phyloP scores from a whole-genome alignment of 2,797 vertebrate genomes.

The Sorex maritimensis region DNA sequence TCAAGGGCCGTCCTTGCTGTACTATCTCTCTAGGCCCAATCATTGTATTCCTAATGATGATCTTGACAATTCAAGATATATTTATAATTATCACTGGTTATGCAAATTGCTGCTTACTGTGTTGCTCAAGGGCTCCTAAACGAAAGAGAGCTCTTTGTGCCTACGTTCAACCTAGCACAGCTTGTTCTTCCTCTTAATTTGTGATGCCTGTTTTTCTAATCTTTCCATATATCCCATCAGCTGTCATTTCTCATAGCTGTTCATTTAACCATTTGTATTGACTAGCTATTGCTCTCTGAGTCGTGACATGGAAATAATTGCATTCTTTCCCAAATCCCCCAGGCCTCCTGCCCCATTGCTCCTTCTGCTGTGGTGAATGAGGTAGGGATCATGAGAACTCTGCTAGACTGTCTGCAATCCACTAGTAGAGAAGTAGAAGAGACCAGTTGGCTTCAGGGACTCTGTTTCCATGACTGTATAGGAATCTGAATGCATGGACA shows the following conservation, averaged over 20 bases:
- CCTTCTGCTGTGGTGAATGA: neutral
- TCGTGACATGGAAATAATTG: too few relatives aligned
- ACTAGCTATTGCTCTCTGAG: neutral
- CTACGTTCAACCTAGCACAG: slow-evolving; percentile 15
- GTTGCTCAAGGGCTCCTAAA: neutral
- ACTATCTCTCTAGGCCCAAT: too few relatives aligned
- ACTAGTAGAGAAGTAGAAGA: neutral
- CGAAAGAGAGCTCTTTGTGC: slow-evolving; percentile 42
- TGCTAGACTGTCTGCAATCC: slow-evolving; percentile 29
- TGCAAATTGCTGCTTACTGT: slow-evolving; percentile 27
- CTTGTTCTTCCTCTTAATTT: slow-evolving; percentile 66
- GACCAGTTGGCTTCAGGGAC: neutral
- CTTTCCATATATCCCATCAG: slow-evolving; percentile 38
- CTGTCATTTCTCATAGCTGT: slow-evolving; percentile 49
- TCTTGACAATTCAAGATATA: slow-evolving; percentile 29
- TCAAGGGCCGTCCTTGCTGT: too few relatives aligned
- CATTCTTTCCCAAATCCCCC: neutral
- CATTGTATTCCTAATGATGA: neutral
- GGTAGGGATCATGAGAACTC: neutral
- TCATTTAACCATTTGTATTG: slow-evolving; percentile 51
- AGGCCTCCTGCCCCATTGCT: neutral
- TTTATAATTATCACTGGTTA: slow-evolving; percentile 24
- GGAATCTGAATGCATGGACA: neutral
- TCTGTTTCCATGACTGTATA: neutral
- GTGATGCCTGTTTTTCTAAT: slow-evolving; percentile 41